These are phyloP conservation scores for Penaeus monodon DNA, from an alignment of 2,888 invertebrate species.

Conservation along the genomic window DNA sequence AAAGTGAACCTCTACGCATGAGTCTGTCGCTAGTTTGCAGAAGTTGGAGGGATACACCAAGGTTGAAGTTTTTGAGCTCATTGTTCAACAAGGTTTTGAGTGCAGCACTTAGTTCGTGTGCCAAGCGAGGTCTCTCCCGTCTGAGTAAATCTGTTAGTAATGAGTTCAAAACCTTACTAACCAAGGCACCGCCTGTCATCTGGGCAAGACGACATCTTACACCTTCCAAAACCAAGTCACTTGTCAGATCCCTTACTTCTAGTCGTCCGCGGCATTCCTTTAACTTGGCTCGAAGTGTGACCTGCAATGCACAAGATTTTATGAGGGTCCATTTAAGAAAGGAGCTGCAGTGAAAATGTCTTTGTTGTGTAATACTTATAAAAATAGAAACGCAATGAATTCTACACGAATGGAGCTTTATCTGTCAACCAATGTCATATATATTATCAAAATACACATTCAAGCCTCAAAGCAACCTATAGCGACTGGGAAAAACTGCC, in stretches of 20 bases:
- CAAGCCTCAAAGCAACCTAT: not conserved
- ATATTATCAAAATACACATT: not conserved
- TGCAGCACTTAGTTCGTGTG: constrained; percentile 37
- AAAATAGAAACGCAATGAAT: not conserved
- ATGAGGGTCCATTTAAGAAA: no score
- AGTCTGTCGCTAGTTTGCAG: constrained; percentile 62
- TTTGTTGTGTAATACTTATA: not conserved
- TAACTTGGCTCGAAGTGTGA: constrained; percentile 51
- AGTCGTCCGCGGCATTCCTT: constrained; percentile 57
- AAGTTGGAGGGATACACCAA: constrained; percentile 62
- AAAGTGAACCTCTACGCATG: constrained; percentile 62
- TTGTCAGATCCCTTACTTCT: constrained; percentile 52
- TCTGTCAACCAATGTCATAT: not conserved
- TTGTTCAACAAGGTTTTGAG: constrained; percentile 61
- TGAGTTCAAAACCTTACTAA: constrained; percentile 54
- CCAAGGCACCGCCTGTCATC: constrained; percentile 60
- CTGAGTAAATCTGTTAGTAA: constrained; percentile 51
- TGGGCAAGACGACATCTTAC: constrained; percentile 37
- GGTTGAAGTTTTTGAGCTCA: constrained; percentile 62
- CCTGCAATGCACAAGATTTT: constrained; percentile 14
- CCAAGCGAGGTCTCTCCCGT: constrained; percentile 48
- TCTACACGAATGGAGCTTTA: not conserved
- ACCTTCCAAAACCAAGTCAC: constrained; percentile 55
- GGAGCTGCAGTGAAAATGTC: no score
- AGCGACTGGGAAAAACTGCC: not conserved